Evolutionary conservation across 2,888 invertebrate genomes (phyloP), one percentile per base, ranked within the genome.

Genomic region (Cantharis flavilabris): DNA sequence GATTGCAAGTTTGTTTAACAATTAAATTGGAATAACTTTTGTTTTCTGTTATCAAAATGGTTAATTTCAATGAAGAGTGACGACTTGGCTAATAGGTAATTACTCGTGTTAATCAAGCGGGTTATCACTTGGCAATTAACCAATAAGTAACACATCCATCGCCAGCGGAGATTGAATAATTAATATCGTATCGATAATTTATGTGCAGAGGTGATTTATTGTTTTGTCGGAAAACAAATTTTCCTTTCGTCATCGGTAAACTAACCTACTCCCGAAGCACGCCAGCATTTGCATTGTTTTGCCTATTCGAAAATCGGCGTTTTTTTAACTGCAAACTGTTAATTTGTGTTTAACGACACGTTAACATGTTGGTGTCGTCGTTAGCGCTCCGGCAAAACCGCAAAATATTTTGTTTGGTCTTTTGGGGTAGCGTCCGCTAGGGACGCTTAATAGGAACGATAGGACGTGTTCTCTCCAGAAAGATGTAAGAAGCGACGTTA

Each of bases 401-500:
- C 49, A 49, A 49, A 49, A 49, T 49, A 49, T 49, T 49, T 49
- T 49, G 49, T 49, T 49, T 20, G 65, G 65, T 67, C 20, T 14
- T 67, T 67, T 67, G 65, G 20, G 18, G n/a, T 23, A 67, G 65
- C 26, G 70, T 70, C 70, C 30, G 64, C 26, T 30, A 75, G 62
- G 71, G 28, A 72, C 62, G 64, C 20, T 64, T 64, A 64, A 64
- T 16, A 64, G 64, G 65, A 67, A 67, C 65, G 20, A 67, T 20
- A 67, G 26, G 65, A 67, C 65, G 70, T 13, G 63, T 33, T 63
- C 71, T 75, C 75, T 33, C 28, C 71, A 67, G 72, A 33, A 72
- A 30, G 74, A 73, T 63, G 69, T 73, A 78, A 78, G 76, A 76
- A 76, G 69, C 71, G 76, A 49, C 72, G 73, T 49, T 72, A 65